Evolutionary conservation across 1,140 invertebrate species (phyloP).

Genomic region (Drosophila repletoides): DNA sequence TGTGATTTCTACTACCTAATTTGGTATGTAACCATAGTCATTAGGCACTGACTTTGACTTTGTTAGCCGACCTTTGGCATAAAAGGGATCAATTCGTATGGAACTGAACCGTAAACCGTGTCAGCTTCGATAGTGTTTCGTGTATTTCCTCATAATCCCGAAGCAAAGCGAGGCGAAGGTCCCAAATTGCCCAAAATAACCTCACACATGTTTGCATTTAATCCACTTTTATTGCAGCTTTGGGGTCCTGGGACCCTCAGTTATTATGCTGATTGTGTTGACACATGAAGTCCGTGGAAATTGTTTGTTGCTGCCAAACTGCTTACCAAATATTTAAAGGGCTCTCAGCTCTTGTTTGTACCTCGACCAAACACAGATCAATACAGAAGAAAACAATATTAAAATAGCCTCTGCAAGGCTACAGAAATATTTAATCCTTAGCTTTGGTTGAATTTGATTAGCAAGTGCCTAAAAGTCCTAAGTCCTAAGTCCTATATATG

Average conservation of each 20-base stretch:
- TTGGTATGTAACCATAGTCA: conserved; percentile 66
- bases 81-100: conserved; percentile 55
- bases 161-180: conserved; percentile 3
- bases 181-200: conserved; percentile 13
- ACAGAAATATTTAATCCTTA: too few relatives aligned
- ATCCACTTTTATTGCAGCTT: conserved; percentile 71
- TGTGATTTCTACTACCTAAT: conserved; percentile 46
- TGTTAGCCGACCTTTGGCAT: conserved; percentile 21
- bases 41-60: conserved; percentile 59
- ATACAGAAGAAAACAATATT: too few relatives aligned
- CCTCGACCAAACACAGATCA: conserved; percentile 30
- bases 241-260: conserved; percentile 40
- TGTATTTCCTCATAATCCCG: conserved; percentile 6
- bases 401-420: too few relatives aligned
- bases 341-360: conserved; percentile 35
- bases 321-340: conserved; percentile 68
- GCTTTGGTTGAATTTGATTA: background rate
- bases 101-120: background rate
- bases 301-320: conserved; percentile 41
- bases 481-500: too few relatives aligned
- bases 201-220: conserved; percentile 71
- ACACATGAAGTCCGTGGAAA: conserved; percentile 38
- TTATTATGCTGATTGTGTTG: conserved; percentile 79
- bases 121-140: conserved; percentile 26
- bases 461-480: conserved; percentile 35